These are phyloP conservation scores for Eufriesea mexicana DNA, from an alignment of 1,140 invertebrate species.

Conservation along the genomic window DNA sequence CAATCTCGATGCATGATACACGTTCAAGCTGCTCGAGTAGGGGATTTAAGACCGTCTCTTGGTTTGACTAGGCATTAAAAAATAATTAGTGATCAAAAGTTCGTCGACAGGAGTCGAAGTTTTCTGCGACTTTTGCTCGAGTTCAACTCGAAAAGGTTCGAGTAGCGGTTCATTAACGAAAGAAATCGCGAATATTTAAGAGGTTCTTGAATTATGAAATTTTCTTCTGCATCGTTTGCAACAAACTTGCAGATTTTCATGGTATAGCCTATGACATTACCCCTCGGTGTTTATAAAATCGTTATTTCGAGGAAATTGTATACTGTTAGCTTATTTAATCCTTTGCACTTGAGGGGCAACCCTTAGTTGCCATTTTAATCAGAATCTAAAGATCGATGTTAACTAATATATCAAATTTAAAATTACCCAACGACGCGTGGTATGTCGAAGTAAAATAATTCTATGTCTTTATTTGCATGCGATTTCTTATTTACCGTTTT, in stretches of 20 bases:
- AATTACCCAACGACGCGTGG: no score
- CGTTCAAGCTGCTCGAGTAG: no score
- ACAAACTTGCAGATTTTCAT: background rate
- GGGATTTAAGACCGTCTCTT: background rate
- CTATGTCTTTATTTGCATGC: no score
- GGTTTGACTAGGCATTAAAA: background rate
- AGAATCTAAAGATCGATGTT: no score
- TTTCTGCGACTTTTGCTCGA: conserved; percentile 1
- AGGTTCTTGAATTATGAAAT: background rate
- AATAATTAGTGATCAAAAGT: conserved; percentile 39
- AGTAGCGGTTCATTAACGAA: background rate
- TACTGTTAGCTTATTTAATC: no score
- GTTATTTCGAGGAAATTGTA: background rate
- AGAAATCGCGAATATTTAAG: background rate
- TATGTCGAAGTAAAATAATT: no score
- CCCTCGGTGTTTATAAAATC: background rate
- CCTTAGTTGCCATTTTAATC: no score
- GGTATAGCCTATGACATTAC: no score
- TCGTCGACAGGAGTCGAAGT: background rate
- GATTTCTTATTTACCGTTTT: no score
- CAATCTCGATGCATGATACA: background rate
- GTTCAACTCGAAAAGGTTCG: background rate
- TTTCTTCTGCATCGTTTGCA: no score
- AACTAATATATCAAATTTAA: no score
- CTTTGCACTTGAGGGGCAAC: no score